Evolutionary conservation across 2,797 vertebrate genomes (phyloP).

Genomic region (Channa striata): DNA sequence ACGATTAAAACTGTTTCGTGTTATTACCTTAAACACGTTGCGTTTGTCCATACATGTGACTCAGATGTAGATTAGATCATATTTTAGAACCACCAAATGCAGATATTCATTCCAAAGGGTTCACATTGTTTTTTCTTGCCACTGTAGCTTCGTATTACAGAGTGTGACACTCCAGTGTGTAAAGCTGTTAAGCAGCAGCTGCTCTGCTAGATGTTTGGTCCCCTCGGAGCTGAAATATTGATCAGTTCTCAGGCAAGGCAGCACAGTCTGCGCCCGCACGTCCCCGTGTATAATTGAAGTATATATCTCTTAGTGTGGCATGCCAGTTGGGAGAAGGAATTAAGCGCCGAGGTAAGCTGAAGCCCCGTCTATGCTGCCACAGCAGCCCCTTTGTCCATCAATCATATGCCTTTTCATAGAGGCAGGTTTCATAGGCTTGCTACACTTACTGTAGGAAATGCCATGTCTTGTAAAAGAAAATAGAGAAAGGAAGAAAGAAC

Average conservation of each 20-base stretch:
- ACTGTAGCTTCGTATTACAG: constrained; percentile 49
- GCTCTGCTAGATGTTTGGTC: constrained; percentile 82
- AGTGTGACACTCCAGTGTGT: constrained; percentile 66
- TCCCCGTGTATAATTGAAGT: constrained; percentile 84
- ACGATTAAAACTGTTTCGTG: neutral
- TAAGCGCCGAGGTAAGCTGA: constrained; percentile 65
- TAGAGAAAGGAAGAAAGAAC: constrained; percentile 33
- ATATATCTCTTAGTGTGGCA: constrained; percentile 70
- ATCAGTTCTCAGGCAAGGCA: constrained; percentile 78
- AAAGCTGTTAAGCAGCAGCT: constrained; percentile 82
- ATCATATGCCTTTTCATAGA: constrained; percentile 62
- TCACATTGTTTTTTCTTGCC: neutral
- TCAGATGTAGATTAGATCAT: neutral
- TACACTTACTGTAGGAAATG: constrained; percentile 56
- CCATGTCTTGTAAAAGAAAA: constrained; percentile 43
- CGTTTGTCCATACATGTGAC: neutral
- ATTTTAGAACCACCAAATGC: neutral
- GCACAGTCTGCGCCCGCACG: constrained; percentile 56
- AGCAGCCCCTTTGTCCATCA: constrained; percentile 69
- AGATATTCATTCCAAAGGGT: neutral
- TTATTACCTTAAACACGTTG: neutral
- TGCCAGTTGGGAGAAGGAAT: constrained; percentile 70
- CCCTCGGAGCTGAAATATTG: constrained; percentile 85
- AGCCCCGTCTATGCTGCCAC: constrained; percentile 63
- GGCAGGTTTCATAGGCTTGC: constrained; percentile 43